A percentile compares a stretch with the other conserved stretches of the same genome.
Conservation (phyloP, 2,888 invertebrate species). For the Papilio demoleus region DNA sequence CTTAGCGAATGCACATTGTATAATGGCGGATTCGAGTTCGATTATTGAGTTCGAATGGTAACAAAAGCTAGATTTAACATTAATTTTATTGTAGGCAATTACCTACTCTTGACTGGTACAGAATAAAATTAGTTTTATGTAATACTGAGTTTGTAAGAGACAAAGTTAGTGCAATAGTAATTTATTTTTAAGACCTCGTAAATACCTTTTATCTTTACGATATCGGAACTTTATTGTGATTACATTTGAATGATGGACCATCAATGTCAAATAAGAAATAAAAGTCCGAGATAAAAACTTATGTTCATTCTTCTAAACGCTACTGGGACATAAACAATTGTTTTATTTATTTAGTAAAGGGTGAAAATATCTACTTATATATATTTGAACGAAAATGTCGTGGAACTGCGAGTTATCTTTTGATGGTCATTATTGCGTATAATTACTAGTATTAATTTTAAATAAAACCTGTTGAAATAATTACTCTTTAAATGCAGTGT, state of each 20-base stretch:
- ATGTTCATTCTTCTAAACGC: slow-evolving; percentile 15
- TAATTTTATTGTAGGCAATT: neutral
- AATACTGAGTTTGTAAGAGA: slow-evolving; percentile 3
- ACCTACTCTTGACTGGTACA: slow-evolving; percentile 41
- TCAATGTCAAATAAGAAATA: slow-evolving; percentile 22
- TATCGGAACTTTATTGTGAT: slow-evolving; percentile 34
- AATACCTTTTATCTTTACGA: slow-evolving; percentile 25
- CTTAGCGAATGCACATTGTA: no score
- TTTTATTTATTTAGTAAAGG: slow-evolving; percentile 9
- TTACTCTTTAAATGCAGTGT: neutral
- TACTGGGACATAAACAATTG: slow-evolving; percentile 19
- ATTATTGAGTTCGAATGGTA: no score
- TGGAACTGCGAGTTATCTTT: no score
- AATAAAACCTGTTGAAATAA: no score
- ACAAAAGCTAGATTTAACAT: no score
- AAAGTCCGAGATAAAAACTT: slow-evolving; percentile 27
- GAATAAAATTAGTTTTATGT: slow-evolving; percentile 6
- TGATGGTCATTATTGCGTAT: no score
- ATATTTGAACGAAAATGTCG: no score
- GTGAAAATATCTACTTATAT: no score
- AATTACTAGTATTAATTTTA: no score
- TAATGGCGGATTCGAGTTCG: no score
- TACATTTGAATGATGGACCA: slow-evolving; percentile 32
- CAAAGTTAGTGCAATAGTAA: slow-evolving; percentile 39
- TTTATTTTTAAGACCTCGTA: slow-evolving; percentile 36